Base-by-base conservation (phyloP, 2,797 vertebrate genomes). In the Tenualosa thibaudeaui region DNA sequence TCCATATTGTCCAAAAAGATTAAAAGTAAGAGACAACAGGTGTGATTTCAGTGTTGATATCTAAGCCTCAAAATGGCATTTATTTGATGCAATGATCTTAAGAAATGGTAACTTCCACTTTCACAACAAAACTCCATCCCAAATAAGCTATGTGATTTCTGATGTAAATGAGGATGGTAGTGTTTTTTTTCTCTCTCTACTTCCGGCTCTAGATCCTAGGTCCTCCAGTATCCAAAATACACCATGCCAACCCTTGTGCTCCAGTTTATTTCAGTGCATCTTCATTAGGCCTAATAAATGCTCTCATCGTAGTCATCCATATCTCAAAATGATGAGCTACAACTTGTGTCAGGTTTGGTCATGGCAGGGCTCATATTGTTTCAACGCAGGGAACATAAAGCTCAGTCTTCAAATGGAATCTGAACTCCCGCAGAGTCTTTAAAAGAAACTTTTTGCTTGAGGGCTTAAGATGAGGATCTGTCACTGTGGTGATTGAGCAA, bases 401-500 rank as follows among this genome's bases (percentile, higher is more conserved):
- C 31, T 3, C 13, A 68, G 65, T 13, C 26, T 68, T 15, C 26
- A 71, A 24, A 65, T 7, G 31, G 17, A 26, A 37, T 71, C 26
- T 2, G 65, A 71, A 71, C 65, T 37, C 65, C 26, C 10, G 6
- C 13, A 5, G 65, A 71, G 65, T 1, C 12, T 71, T 71, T 37
- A 37, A 68, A 19, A 65, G 65, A 71, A 71, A 71, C 13, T 71
- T 71, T 65, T 37, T 15, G 65, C 65, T 31, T 37, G 24, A 5
- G 31, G 65, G 65, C 24, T 37, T 0, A 5, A 71, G 65, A 71
- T 71, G 65, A 71, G 65, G 65, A 71, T 71, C 65, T 31, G 65
- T 71, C 65, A 13, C 65, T 17, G 2, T 71, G 65, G 31, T 26
- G 26, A 81, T 68, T 83, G 82, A 60, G 54, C 53, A 83, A 82